Percentiles rank a stretch among this genome's conserved stretches.
These are phyloP conservation scores for Coreius guichenoti DNA, from an alignment of 2,797 vertebrate genomes.

Conservation along the genomic window DNA sequence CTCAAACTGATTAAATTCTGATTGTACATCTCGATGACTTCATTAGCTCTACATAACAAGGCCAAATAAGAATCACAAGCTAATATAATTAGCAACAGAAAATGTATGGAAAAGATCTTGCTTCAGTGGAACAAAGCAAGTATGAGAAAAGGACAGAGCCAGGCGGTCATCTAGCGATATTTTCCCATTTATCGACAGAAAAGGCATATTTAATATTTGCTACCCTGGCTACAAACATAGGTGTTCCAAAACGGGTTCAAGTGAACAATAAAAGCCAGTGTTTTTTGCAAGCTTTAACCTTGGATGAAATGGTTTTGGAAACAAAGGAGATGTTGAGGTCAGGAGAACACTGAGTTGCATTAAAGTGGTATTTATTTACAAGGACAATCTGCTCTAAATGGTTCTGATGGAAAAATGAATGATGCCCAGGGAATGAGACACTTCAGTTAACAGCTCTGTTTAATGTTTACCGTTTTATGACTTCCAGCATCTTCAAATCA, in stretches of 20 bases:
- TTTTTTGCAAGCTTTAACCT: not conserved
- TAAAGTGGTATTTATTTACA: conserved; percentile 16
- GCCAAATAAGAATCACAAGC: not conserved
- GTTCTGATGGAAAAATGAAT: conserved; percentile 13
- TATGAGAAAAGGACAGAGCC: not conserved
- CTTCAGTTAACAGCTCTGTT: conserved; percentile 42
- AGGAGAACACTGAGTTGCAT: conserved; percentile 7
- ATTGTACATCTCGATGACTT: conserved; percentile 11
- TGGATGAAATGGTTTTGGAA: conserved; percentile 20
- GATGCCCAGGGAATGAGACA: conserved; percentile 27
- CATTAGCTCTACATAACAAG: conserved; percentile 12
- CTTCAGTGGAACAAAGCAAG: conserved; percentile 25
- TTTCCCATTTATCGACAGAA: not conserved
- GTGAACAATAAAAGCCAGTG: conserved; percentile 12
- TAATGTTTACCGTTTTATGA: conserved; percentile 46
- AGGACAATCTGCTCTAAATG: conserved; percentile 16
- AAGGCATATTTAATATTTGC: conserved; percentile 34
- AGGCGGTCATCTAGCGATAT: not conserved
- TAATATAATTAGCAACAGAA: conserved; percentile 41
- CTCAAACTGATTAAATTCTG: not conserved
- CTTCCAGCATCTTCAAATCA: conserved; percentile 27
- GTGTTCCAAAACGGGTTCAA: not conserved
- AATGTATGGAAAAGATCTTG: conserved; percentile 27
- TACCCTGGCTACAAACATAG: conserved; percentile 26
- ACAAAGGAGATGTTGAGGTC: conserved; percentile 33